Evolutionary conservation across 2,888 invertebrate genomes (phyloP).

Genomic region (Philereme transversata): DNA sequence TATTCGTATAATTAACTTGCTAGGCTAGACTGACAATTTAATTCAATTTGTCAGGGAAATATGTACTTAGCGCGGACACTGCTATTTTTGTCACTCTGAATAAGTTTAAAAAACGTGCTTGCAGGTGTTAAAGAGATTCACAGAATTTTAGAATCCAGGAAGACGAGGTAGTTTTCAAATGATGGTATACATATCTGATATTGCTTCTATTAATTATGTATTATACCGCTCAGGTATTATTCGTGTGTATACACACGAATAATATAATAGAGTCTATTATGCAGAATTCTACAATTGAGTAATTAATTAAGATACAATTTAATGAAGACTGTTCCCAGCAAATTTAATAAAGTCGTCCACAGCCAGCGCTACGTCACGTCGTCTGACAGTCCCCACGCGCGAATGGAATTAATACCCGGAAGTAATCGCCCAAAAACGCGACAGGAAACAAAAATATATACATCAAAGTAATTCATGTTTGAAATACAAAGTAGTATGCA

Average conservation of each 20-base stretch:
- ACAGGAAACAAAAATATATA: slow-evolving; percentile 33
- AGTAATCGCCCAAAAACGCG: slow-evolving; percentile 29
- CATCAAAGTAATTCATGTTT: slow-evolving; percentile 32
- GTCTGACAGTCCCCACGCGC: slow-evolving; percentile 18
- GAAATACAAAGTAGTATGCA: slow-evolving; percentile 34
- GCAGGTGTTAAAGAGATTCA: background rate
- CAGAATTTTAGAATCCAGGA: no score
- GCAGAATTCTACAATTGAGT: slow-evolving; percentile 2
- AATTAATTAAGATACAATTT: background rate
- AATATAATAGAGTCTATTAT: background rate
- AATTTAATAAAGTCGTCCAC: slow-evolving; percentile 10
- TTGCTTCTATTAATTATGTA: no score
- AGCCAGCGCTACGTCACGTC: slow-evolving; percentile 1
- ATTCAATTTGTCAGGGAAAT: slow-evolving; percentile 1
- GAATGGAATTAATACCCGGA: slow-evolving; percentile 34
- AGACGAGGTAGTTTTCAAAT: no score
- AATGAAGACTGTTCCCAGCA: slow-evolving; percentile 9
- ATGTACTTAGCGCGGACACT: background rate
- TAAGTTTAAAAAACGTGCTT: background rate
- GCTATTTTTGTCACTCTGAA: background rate
- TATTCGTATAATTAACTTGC: slow-evolving; percentile 11
- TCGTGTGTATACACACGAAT: no score
- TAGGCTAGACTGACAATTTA: slow-evolving; percentile 5
- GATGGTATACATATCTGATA: no score
- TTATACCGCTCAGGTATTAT: no score